These are phyloP conservation scores for Chrysoperla carnea DNA, from an alignment of 1,140 invertebrate genomes.

Conservation along the genomic window DNA sequence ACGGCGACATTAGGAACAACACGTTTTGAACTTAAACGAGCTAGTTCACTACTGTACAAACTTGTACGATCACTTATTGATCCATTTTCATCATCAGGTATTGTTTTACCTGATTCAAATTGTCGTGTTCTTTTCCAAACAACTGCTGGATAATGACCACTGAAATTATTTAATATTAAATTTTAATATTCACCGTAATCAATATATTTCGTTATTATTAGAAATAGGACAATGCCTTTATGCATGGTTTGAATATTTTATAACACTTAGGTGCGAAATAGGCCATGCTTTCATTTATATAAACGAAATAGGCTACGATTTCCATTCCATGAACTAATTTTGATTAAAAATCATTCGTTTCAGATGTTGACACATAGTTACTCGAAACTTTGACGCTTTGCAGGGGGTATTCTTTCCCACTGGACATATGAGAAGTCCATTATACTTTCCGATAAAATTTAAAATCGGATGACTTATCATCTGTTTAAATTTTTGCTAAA, in stretches of 20 bases:
- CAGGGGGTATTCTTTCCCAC: too few relatives aligned
- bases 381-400: too few relatives aligned
- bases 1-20: slow-evolving; percentile 57
- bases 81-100: slow-evolving; percentile 33
- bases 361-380: too few relatives aligned
- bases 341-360: too few relatives aligned
- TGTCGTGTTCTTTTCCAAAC: slow-evolving; percentile 53
- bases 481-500: neutral
- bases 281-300: too few relatives aligned
- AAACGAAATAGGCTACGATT: too few relatives aligned
- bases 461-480: too few relatives aligned
- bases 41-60: slow-evolving; percentile 52
- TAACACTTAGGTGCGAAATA: too few relatives aligned
- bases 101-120: slow-evolving; percentile 40
- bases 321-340: too few relatives aligned
- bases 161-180: slow-evolving; percentile 16
- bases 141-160: slow-evolving; percentile 34
- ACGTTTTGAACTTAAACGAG: slow-evolving; percentile 44
- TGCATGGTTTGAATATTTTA: too few relatives aligned
- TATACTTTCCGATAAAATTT: too few relatives aligned
- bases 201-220: slow-evolving; percentile 1
- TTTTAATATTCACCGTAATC: slow-evolving; percentile 14
- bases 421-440: too few relatives aligned
- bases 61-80: slow-evolving; percentile 38
- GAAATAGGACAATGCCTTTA: neutral